Base-by-base conservation (phyloP, 37 sponge, comb jelly and placozoan species). In the Cliona cf. orientalis region DNA sequence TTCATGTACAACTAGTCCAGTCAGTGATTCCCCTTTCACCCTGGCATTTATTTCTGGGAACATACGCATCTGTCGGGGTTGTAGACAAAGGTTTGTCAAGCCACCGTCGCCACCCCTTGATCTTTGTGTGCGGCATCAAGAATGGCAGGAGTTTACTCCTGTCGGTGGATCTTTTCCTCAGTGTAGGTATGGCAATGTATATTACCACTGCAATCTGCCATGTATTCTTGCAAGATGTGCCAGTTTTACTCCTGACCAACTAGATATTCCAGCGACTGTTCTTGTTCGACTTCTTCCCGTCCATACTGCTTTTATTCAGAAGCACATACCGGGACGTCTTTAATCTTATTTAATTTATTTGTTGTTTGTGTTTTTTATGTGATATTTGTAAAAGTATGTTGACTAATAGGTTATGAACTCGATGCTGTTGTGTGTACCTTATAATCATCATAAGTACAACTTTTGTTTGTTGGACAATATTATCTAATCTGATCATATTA, bases 121-220 rank as follows among this genome's bases (percentile, higher is more conserved):
- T 35, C 26, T 83, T 38, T 83, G 84, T 57, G 72, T 83, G 5
- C 36, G 41, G 31, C 84, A 83, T 32, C 35, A 73, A 64, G 84
- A 83, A 43, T 83, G 74, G 84, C 66, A 69, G 35, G 53, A 42
- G 53, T 83, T 46, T 64, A 43, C 57, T 3, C 75, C 76, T 6
- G 23, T 61, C 26, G 63, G 23, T 33, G 37, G n/a, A 1, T 43
- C 74, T 9, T n/a, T 42, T 36, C 74, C 55, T 35, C 60, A 76
- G 28, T 33, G 36, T 39, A 31, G 41, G 23, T 76, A 59, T 76
- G 60, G 40, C 5, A 57, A 57, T 28, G 63, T 38, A n/a, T 78
- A 78, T 55, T 78, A 42, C 35, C 79, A 78, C 38, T 63, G 46
- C 21, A 78, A 41, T 5, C 79, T 53, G 23, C 42, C 38, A 6